A percentile compares a stretch with the other conserved stretches of the same genome.
Conservation (phyloP, 2,113 vertebrate genomes). For the Chionis minor region DNA sequence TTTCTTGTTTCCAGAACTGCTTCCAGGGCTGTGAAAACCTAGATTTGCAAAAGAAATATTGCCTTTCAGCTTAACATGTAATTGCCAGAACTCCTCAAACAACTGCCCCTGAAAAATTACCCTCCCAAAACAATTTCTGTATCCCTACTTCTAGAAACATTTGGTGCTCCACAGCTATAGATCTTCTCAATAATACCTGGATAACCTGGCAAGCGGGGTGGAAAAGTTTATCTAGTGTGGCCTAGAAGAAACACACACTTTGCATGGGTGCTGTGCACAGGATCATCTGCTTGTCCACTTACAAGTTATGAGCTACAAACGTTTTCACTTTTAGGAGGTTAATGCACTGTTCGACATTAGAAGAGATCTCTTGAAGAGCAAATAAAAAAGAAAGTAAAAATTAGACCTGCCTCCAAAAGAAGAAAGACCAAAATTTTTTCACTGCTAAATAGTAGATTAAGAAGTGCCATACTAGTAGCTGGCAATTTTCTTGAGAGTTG, state of each 20-base stretch:
- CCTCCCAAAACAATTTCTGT: not conserved
- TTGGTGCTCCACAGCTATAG: not conserved
- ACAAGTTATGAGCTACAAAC: not conserved
- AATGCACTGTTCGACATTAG: not conserved
- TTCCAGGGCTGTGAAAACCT: not conserved
- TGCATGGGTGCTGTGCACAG: not conserved
- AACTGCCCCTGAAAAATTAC: not conserved
- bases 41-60: not conserved
- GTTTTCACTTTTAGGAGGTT: constrained; percentile 19
- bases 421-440: not conserved
- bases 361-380: not conserved
- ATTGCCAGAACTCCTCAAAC: not conserved
- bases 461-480: not conserved
- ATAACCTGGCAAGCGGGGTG: not conserved
- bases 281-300: not conserved
- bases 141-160: not conserved
- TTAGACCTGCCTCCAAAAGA: constrained; percentile 31
- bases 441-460: not conserved
- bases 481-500: not conserved
- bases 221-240: not conserved
- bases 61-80: not conserved
- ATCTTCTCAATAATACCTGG: not conserved
- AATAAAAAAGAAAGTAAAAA: constrained; percentile 9
- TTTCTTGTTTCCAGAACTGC: not conserved
- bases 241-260: not conserved